Conservation (phyloP, 2,888 invertebrate genomes). For the Parnassius mnemosyne region DNA sequence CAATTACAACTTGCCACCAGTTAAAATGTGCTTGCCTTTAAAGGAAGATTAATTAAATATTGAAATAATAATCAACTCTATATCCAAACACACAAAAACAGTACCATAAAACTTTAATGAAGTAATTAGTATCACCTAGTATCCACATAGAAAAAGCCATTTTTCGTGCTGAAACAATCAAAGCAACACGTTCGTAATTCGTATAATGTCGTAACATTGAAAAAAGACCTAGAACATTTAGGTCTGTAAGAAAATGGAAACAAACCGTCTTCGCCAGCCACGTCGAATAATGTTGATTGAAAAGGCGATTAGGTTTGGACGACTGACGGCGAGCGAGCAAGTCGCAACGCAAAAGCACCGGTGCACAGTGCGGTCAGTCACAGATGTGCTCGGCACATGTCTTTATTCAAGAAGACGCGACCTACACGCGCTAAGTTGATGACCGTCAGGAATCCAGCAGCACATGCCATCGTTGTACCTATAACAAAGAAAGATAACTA, state of each 20-base stretch:
- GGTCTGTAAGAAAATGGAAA: constrained; percentile 21
- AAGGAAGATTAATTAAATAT: constrained; percentile 25
- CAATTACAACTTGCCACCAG: constrained; percentile 47
- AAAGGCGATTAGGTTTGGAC: constrained; percentile 23
- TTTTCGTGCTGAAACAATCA: constrained; percentile 33
- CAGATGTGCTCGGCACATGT: constrained; percentile 27
- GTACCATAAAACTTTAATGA: not conserved
- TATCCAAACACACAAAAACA: constrained; percentile 5
- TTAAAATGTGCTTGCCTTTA: constrained; percentile 42
- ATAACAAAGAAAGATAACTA: constrained; percentile 38
- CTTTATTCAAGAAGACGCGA: constrained; percentile 46
- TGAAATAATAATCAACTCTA: constrained; percentile 26
- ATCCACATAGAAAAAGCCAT: constrained; percentile 25
- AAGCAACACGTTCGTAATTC: constrained; percentile 36
- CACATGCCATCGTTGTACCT: constrained; percentile 96
- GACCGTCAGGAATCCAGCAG: constrained; percentile 87
- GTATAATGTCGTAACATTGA: constrained; percentile 20
- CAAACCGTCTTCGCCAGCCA: constrained; percentile 1
- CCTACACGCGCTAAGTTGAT: constrained; percentile 55
- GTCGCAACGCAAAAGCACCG: constrained; percentile 34
- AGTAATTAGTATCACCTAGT: not conserved
- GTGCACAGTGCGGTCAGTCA: constrained; percentile 32
- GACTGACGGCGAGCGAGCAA: constrained; percentile 35
- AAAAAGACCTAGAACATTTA: constrained; percentile 14
- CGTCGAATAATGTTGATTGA: constrained; percentile 8